Conservation (phyloP, 2,113 vertebrate genomes). For the Tretioscincus oriximinensis region DNA sequence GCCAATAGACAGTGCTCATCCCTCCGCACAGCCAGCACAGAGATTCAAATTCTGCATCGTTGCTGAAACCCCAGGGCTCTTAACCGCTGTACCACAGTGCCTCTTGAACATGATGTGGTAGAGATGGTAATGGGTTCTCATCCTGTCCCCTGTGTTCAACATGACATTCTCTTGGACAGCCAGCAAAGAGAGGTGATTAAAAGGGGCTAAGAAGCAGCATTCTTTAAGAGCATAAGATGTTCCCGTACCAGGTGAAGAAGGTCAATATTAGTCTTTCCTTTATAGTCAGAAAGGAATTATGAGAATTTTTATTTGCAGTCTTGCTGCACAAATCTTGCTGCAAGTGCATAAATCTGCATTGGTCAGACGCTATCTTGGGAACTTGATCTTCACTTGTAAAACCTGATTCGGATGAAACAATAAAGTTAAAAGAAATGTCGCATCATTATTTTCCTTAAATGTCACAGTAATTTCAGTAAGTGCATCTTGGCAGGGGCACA, state of each 20-base stretch:
- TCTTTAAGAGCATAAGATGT: constrained; percentile 21
- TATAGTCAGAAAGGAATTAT: constrained; percentile 31
- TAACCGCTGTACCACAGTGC: too few relatives aligned
- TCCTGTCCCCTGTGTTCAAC: too few relatives aligned
- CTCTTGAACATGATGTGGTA: too few relatives aligned
- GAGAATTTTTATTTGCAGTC: constrained; percentile 43
- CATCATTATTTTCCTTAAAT: constrained; percentile 65
- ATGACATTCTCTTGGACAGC: constrained; percentile 42
- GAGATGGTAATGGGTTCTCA: too few relatives aligned
- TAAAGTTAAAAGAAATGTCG: constrained; percentile 65
- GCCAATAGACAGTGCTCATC: too few relatives aligned
- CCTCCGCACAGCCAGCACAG: too few relatives aligned
- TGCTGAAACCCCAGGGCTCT: too few relatives aligned
- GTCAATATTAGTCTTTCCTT: constrained; percentile 50
- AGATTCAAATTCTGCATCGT: too few relatives aligned
- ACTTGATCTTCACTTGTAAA: constrained; percentile 66
- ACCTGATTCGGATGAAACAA: constrained; percentile 51
- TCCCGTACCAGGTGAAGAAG: constrained; percentile 23
- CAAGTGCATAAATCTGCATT: constrained; percentile 57
- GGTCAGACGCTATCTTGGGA: constrained; percentile 49
- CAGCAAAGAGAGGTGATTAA: not conserved
- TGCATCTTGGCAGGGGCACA: constrained; percentile 56
- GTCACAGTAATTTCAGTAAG: constrained; percentile 64
- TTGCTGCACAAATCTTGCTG: constrained; percentile 49
- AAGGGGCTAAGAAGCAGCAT: constrained; percentile 47